Percentiles rank a stretch among this genome's conserved stretches.
Conservation (phyloP, 2,113 vertebrate genomes). For the Pachyramphus minor region DNA sequence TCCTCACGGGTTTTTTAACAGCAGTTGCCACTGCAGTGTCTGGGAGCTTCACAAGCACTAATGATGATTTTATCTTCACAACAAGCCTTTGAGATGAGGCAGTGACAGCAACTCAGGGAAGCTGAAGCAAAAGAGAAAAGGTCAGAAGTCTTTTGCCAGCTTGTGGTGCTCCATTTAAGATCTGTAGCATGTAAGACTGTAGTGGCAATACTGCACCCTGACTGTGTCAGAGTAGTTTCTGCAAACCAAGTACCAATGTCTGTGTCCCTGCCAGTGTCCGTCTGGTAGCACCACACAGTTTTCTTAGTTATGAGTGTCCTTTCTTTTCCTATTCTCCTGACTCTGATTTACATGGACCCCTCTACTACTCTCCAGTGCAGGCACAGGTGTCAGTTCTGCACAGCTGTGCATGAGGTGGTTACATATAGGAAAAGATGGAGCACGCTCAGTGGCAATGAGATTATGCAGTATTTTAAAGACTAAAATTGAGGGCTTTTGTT, state of each 20-base stretch:
- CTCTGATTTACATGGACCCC: neutral
- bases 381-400: neutral
- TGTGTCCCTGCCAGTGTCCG: neutral
- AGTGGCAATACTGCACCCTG: neutral
- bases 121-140: neutral
- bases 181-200: neutral
- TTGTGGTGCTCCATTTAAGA: neutral
- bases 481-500: neutral
- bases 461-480: neutral
- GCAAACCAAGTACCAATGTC: neutral
- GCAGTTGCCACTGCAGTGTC: neutral
- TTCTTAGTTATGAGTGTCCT: neutral
- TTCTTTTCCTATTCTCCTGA: neutral
- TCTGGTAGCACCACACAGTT: neutral
- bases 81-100: neutral
- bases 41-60: neutral
- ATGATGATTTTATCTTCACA: neutral
- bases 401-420: accelerated
- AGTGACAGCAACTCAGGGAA: neutral
- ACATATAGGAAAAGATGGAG: neutral
- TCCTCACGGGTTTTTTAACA: neutral
- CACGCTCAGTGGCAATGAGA: neutral
- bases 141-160: neutral
- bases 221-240: neutral
- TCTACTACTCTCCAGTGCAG: neutral